Evolutionary conservation across 2,888 invertebrate genomes (phyloP).

Genomic region (Cecidostiba fungosa): DNA sequence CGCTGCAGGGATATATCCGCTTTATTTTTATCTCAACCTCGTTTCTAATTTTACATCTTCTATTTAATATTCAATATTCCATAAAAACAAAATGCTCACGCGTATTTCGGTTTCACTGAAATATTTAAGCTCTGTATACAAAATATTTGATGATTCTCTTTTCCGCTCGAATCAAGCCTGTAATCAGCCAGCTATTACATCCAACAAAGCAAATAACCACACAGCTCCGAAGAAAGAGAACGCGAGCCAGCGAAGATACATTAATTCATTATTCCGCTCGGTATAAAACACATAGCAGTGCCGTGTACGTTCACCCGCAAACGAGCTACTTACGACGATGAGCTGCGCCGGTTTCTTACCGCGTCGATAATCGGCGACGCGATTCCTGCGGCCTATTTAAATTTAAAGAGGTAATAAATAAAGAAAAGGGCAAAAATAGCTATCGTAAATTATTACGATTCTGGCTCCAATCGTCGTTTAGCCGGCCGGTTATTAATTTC

Average conservation of each 20-base stretch:
- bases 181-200: not conserved
- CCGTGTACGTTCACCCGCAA: slow-evolving; percentile 13
- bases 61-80: too few species aligned
- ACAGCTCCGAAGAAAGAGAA: not conserved
- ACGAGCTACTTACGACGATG: slow-evolving; percentile 30
- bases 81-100: too few species aligned
- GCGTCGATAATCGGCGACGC: slow-evolving; percentile 33
- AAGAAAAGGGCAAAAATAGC: slow-evolving; percentile 21
- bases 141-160: not conserved
- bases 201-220: not conserved
- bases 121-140: too few species aligned
- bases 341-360: slow-evolving; percentile 24
- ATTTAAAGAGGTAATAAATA: slow-evolving; percentile 57
- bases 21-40: not conserved
- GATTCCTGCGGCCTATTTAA: slow-evolving; percentile 40
- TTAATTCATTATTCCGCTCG: slow-evolving; percentile 53
- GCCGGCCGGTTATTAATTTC: slow-evolving; percentile 49
- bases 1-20: not conserved
- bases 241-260: not conserved
- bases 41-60: not conserved
- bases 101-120: too few species aligned
- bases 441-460: not conserved
- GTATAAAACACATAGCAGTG: slow-evolving; percentile 33
- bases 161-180: not conserved
- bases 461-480: not conserved